Base-by-base conservation (phyloP, 2,888 invertebrate genomes). In the Hemistola chrysoprasaria region DNA sequence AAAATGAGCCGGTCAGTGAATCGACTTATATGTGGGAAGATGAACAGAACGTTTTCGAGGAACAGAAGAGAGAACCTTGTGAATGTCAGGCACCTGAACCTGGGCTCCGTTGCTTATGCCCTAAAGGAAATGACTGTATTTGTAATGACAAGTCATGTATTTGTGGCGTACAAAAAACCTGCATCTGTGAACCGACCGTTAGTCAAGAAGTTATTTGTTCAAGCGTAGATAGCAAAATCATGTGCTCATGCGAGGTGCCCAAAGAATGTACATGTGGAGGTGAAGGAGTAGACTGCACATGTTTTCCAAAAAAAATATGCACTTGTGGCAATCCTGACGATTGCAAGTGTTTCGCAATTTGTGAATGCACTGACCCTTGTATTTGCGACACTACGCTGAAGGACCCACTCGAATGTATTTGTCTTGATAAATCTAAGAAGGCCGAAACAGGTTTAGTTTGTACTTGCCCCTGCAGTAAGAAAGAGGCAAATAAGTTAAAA, bases 321-420 rank as follows among this genome's bases (percentile, higher is more conserved):
- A 68, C 64, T 8, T 86, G 87, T 58, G 76, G 68, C 3, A 59
- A 79, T 61, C 69, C 77, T 11, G 67, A 68, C 16, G 58, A 79
- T 45, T 88, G 88, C 49, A 78, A 65, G 57, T 88, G 87, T 50
- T 69, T 59, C 27, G 42, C 50, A 27, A 37, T 55, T 22, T 87
- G 86, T 45, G 72, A 79, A 11, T 85, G 85, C 51, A 55, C 49
- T 31, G 59, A 62, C 9, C 78, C 80, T 6, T 88, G 86, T 42
- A 49, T 80, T 34, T 86, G 86, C 53, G 78, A 79, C 11, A 66
- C 65, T 3, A 6, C 9, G 31, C 50, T 50, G 8, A 54, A 58
- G 37, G 46, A 56, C 39, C 44, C 54, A 22, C 47, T 62, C 8
- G 63, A 71, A 42, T 87, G 86, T 52, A 57, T 59, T 10, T 86